phyloP scores from a whole-genome alignment of 2,113 vertebrate genomes.

The Cnemophilus loriae region DNA sequence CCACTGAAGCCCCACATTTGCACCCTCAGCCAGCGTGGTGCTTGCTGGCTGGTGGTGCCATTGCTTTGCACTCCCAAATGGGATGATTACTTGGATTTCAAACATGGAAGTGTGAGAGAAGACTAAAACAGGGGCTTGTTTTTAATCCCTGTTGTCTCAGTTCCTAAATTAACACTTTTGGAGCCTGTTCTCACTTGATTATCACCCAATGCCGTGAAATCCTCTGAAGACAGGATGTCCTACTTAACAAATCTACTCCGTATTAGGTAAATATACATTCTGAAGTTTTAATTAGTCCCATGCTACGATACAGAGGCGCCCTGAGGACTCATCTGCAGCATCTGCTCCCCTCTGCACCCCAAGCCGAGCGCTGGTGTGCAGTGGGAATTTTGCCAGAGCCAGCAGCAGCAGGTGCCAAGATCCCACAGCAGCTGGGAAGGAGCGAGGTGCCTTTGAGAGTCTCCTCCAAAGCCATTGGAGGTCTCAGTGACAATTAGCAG shows the following conservation, averaged over 20 bases:
- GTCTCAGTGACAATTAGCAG: background rate
- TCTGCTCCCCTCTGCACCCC: background rate
- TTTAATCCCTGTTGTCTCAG: background rate
- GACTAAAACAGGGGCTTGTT: background rate
- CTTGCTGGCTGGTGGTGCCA: background rate
- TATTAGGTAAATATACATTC: slow-evolving; percentile 53
- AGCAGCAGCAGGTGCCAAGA: background rate
- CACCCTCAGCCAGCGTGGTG: background rate
- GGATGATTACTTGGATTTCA: slow-evolving; percentile 4
- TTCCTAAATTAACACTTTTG: slow-evolving; percentile 41
- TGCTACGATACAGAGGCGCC: background rate
- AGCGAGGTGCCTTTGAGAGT: background rate
- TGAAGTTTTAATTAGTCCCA: slow-evolving; percentile 49
- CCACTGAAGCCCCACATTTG: background rate
- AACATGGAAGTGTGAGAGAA: background rate
- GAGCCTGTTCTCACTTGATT: slow-evolving; percentile 35
- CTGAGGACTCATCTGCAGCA: background rate
- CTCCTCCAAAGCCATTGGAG: background rate
- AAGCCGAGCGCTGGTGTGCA: accelerated
- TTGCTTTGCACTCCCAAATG: background rate
- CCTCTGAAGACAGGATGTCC: slow-evolving; percentile 55
- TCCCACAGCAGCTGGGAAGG: background rate
- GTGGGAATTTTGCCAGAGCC: background rate
- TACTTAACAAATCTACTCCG: slow-evolving; percentile 4
- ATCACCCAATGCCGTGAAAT: background rate